Evolutionary conservation across 2,797 vertebrate species (phyloP), one percentile per base, ranked within the genome.

Genomic region (Falco cherrug): DNA sequence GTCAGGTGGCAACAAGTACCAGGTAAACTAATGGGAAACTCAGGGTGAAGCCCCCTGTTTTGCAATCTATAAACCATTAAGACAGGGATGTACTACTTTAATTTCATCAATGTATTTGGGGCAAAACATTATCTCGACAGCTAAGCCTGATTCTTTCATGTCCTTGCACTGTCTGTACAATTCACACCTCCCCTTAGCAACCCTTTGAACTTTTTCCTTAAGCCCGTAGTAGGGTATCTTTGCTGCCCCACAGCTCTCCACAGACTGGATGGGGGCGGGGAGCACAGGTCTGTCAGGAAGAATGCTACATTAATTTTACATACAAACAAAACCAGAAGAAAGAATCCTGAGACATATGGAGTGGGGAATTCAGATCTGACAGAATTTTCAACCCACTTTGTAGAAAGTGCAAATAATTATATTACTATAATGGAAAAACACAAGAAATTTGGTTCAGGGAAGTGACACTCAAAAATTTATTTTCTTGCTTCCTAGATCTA

Each of bases 331-430:
- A 60, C 31, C 45, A 37, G 12, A 51, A 5, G 1, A 17, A 85
- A 53, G 3, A 8, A 22, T 7, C 1, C 22, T 45, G 19, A 39
- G 14, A 4, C 21, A 20, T 13, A 6, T 8, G 1, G 1, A 4
- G 2, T 35, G 10, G 41, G 63, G 16, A 78, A 87, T 26, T 87
- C 33, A 89, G 35, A 56, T 64, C 16, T 64, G 26, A 60, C 14
- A 41, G 5, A 16, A 81, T 53, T 92, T 70, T 90, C 20, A 31
- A 43, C 6, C 17, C 16, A 24, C 73, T 59, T 26, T 43, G 20
- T 35, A 56, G 35, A 63, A 79, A 76, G 22, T 28, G 6, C 7
- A 85, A 91, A 74, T 61, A 81, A 67, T 69, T 77, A 69, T 24
- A 21, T 10, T 47, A 7, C 6, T 6, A 25, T 59, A 35, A 74